A percentile compares a stretch with the other conserved stretches of the same genome.
These are phyloP conservation scores for Iguana delicatissima DNA, from an alignment of 2,797 vertebrate species.

Conservation along the genomic window DNA sequence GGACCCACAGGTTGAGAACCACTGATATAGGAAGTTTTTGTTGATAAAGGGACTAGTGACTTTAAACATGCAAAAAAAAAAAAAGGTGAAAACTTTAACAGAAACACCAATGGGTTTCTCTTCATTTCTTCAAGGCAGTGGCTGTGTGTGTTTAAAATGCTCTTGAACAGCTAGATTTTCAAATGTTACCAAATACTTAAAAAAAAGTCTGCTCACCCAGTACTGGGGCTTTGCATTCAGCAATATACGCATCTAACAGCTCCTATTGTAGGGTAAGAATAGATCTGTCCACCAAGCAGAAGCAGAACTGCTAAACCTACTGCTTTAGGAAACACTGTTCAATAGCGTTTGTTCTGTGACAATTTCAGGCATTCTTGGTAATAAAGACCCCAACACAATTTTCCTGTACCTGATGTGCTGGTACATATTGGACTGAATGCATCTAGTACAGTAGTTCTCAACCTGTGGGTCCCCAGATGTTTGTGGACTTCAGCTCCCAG, in stretches of 20 bases:
- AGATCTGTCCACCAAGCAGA: neutral
- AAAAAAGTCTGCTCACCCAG: neutral
- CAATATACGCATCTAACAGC: neutral
- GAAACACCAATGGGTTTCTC: neutral
- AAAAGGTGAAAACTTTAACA: neutral
- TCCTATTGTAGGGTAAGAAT: neutral
- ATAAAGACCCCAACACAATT: neutral
- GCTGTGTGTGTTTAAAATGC: neutral
- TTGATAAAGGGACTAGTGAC: neutral
- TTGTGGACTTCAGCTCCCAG: no score
- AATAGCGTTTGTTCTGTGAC: neutral
- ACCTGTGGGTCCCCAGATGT: no score
- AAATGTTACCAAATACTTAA: neutral
- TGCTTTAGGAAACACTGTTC: slow-evolving; percentile 1
- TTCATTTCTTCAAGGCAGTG: neutral
- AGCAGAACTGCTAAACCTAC: neutral
- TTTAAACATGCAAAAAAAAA: neutral
- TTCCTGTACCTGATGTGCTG: neutral
- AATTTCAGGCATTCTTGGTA: neutral
- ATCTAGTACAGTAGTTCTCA: no score
- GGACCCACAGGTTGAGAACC: no score
- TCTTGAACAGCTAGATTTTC: neutral
- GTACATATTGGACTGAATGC: neutral
- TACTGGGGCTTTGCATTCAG: neutral
- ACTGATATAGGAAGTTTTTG: neutral